Conservation (phyloP, 2,888 invertebrate genomes). For the Ceratothoa steindachneri region DNA sequence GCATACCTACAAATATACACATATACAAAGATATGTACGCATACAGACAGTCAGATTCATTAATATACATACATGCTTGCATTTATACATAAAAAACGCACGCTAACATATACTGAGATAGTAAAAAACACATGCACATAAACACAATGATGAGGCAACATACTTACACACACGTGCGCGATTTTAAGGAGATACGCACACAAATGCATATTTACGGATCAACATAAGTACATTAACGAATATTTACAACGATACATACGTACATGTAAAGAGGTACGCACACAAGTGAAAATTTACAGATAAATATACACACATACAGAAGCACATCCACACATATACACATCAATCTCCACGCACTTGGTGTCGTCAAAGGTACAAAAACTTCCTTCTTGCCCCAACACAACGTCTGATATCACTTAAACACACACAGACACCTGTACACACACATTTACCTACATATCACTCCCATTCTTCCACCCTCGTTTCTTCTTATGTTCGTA, state of each 20-base stretch:
- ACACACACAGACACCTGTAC: too few relatives aligned
- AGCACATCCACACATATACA: neutral
- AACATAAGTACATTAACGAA: constrained; percentile 11
- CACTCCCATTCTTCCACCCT: too few relatives aligned
- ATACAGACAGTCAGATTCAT: neutral
- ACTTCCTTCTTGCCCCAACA: too few relatives aligned
- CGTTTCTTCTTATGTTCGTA: too few relatives aligned
- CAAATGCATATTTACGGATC: too few relatives aligned
- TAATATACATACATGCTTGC: neutral
- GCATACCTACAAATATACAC: neutral
- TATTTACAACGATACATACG: constrained; percentile 12
- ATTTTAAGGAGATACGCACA: too few relatives aligned
- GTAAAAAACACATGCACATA: too few relatives aligned
- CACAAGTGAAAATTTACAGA: neutral
- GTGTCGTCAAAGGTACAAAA: neutral
- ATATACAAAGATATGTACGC: neutral
- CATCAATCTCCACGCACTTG: neutral
- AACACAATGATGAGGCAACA: too few relatives aligned
- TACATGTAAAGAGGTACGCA: constrained; percentile 9
- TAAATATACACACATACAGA: constrained; percentile 6
- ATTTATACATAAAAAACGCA: neutral
- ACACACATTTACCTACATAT: too few relatives aligned
- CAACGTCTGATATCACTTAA: too few relatives aligned
- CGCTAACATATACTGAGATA: too few relatives aligned
- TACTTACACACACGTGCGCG: too few relatives aligned